Base-by-base conservation (phyloP, 2,113 vertebrate species). In the Megaceryle maxima region DNA sequence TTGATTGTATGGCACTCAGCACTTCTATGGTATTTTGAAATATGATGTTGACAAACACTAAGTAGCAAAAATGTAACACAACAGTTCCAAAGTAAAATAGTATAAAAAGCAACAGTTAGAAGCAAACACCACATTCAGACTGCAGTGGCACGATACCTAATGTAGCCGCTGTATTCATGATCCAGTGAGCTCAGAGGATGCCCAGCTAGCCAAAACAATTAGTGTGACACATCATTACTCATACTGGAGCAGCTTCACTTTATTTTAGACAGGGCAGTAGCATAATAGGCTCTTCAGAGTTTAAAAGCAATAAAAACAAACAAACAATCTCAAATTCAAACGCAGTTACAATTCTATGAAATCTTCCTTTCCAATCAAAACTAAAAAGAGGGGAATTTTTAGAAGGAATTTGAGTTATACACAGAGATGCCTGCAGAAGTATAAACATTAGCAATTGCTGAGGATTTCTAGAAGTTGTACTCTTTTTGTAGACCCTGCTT, bases 121-220 rank as follows among this genome's bases (percentile, higher is more conserved):
- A 74, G 76, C 50, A 29, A 70, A 29, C 35, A 31, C 67, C 74
- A 43, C 13, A 26, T 55, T 92, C 43, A 59, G 87, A 90, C 28
- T 0, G 0, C 26, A 83, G 67, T 13, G 26, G 53, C 72, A 17
- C 11, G 57, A 94, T 92, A 83, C 80, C 51, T 51, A 26, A 56
- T 43, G 69, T 26, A 25, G 69, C 66, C 14, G 16, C 22, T 29
- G 85, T 17, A 79, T 85, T 92, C 75, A 81, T 87, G 93, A 97
- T 81, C 78, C 92, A 92, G 90, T 2, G 48, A 96, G 87, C 85
- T 84, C 92, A 88, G 88, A 91, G 94, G 88, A 90, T 96, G 87
- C 91, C 90, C 93, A 75, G 91, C 91, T 93, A 92, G 87, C 82
- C 92, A 95, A 86, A 93, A 89, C 92, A 97, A 96, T 94, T 96